These are phyloP conservation scores for Plebejus melissa DNA, from an alignment of 2,888 invertebrate genomes.

Conservation along the genomic window DNA sequence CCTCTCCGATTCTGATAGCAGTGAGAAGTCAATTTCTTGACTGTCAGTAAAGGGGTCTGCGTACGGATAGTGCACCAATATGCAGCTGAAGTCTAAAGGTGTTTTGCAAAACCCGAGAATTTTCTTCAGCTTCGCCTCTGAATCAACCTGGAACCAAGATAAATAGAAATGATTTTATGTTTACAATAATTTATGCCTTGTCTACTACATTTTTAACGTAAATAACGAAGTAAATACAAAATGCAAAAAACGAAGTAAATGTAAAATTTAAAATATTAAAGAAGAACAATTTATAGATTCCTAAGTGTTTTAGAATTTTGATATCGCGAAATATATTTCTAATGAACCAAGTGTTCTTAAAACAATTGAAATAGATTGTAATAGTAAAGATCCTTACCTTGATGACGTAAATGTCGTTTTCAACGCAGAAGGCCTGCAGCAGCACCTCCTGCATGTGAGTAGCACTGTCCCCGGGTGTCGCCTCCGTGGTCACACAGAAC, in stretches of 20 bases:
- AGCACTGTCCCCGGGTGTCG: conserved; percentile 84
- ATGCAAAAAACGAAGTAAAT: neutral
- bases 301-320: neutral
- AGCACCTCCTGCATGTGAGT: conserved; percentile 89
- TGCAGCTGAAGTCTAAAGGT: conserved; percentile 75
- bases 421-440: conserved; percentile 87
- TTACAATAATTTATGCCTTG: neutral
- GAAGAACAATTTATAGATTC: neutral
- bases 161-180: conserved; percentile 1
- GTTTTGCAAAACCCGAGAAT: conserved; percentile 64
- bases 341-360: neutral
- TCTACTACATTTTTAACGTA: too few species aligned
- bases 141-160: conserved; percentile 76
- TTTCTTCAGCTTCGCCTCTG: conserved; percentile 73
- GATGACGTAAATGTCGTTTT: conserved; percentile 87
- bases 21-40: conserved; percentile 63
- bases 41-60: conserved; percentile 69
- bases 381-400: conserved; percentile 72
- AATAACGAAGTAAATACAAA: too few species aligned
- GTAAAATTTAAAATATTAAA: neutral
- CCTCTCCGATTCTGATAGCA: conserved; percentile 80
- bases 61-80: conserved; percentile 75
- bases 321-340: neutral
- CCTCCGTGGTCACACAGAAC: conserved; percentile 84
- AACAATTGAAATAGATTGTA: neutral